Evolutionary conservation across 1,140 invertebrate genomes (phyloP).

Genomic region (Sycophaga agraensis): DNA sequence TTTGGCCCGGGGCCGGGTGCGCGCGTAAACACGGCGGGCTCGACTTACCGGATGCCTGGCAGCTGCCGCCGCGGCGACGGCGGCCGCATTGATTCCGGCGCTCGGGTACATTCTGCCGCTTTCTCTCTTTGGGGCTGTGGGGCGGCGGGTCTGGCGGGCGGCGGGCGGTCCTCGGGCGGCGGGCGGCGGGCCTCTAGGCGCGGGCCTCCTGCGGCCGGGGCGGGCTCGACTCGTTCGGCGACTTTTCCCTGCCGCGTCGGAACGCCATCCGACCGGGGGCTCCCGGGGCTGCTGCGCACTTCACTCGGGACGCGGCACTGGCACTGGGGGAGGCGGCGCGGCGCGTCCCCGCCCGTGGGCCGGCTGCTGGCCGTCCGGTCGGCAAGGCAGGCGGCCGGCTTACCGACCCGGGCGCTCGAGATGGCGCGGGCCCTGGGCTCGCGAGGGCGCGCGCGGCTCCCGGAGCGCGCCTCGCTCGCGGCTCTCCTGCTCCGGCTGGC

Average conservation of each 20-base stretch:
- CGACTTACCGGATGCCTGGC: constrained; percentile 64
- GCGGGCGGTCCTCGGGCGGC: background rate
- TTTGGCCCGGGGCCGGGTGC: no score
- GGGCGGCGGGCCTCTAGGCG: background rate
- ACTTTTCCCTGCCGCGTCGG: constrained; percentile 32
- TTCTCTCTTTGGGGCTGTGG: no score
- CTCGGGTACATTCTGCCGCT: constrained; percentile 61
- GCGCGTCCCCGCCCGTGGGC: background rate
- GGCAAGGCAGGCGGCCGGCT: constrained; percentile 33
- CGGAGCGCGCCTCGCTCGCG: no score
- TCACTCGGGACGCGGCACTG: background rate
- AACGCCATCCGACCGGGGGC: constrained; percentile 27
- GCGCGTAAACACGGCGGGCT: background rate
- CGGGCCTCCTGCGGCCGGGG: background rate
- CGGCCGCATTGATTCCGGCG: constrained; percentile 65
- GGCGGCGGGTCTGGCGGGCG: background rate
- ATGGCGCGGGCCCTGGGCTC: background rate
- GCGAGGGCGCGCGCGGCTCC: background rate
- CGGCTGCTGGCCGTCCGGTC: constrained; percentile 16
- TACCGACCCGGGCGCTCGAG: constrained; percentile 28
- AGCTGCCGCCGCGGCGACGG: constrained; percentile 62
- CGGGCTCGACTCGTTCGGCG: constrained; percentile 15
- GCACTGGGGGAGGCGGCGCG: background rate
- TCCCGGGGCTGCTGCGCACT: background rate
- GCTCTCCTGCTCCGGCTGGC: no score